Base-by-base conservation (phyloP, 2,888 invertebrate genomes). In the Drosophila imparisetae region DNA sequence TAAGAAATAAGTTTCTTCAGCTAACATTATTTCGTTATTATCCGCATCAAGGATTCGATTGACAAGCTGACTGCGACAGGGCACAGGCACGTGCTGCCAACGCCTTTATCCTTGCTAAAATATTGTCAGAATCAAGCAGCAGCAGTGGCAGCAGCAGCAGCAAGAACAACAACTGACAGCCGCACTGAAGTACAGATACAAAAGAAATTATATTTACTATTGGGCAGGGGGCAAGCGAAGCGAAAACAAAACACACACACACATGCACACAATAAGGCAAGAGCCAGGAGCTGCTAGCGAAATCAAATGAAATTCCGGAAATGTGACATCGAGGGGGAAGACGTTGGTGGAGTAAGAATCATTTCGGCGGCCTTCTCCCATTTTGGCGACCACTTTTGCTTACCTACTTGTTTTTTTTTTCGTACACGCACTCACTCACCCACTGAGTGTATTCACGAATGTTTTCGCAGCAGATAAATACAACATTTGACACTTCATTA, bases 401-500 rank as follows among this genome's bases (percentile, higher is more conserved):
- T 77, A 80, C 86, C 81, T 74, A 76, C 71, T 67, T 66, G 49
- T 3, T 38, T 42, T 1, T 40, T 29, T 65, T 27, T 42, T 36
- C 40, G 57, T 38, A 27, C 52, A 67, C 64, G 55, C 66, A 63
- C 60, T 64, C 42, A 58, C 63, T 49, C 60, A 58, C 64, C 66
- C 53, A 27, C 45, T 64, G 27, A 55, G 24, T 27, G 54, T 38
- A 54, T 54, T 54, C 55, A 75, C 81, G 75, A 86, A 86, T 86
- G 88, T 83, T 88, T 81, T 75, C 80, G 78, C 80, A 80, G 78
- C 80, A 85, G 86, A 91, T 91, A 90, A 91, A 91, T 89, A 91
- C 91, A 83, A 81, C 84, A 84, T 87, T 91, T 91, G 91, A 91
- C 91, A 92, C 91, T 91, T 91, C 87, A 91, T 91, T 92, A 90